Conservation (phyloP, 2,113 vertebrate genomes). For the Dascyllus trimaculatus region DNA sequence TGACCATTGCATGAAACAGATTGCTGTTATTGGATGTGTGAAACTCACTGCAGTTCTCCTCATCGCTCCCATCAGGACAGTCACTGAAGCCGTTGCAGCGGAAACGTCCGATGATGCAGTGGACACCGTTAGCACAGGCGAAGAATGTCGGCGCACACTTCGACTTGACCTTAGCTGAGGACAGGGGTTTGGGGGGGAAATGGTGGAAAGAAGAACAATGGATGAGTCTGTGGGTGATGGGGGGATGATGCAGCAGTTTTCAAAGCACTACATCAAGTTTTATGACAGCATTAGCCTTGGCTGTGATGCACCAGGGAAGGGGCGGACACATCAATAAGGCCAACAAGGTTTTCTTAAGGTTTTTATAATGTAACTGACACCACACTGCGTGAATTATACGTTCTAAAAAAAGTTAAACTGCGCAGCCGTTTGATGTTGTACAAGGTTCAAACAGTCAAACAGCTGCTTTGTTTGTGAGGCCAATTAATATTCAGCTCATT, state of each 20-base stretch:
- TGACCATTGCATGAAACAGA: conserved; percentile 5
- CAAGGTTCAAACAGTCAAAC: conserved; percentile 23
- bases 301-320: conserved; percentile 2
- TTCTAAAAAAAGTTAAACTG: not conserved
- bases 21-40: not conserved
- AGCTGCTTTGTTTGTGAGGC: conserved; percentile 18
- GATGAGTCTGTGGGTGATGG: conserved; percentile 32
- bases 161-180: conserved; percentile 91
- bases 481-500: conserved; percentile 38
- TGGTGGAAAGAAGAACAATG: conserved; percentile 23
- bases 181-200: conserved; percentile 13
- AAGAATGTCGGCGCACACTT: conserved; percentile 95
- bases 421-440: not conserved
- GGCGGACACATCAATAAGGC: not conserved
- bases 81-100: conserved; percentile 96
- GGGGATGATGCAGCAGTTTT: conserved; percentile 24
- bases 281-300: conserved; percentile 42
- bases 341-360: not conserved
- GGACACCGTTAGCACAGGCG: conserved; percentile 92
- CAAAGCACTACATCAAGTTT: conserved; percentile 37
- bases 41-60: conserved; percentile 98
- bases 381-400: not conserved
- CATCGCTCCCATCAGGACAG: conserved; percentile 96
- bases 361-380: not conserved
- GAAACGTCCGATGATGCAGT: conserved; percentile 98